Percentiles rank a stretch among this genome's conserved stretches.
phyloP scores from a whole-genome alignment of 2,888 invertebrate genomes.

The Heliconius sara region DNA sequence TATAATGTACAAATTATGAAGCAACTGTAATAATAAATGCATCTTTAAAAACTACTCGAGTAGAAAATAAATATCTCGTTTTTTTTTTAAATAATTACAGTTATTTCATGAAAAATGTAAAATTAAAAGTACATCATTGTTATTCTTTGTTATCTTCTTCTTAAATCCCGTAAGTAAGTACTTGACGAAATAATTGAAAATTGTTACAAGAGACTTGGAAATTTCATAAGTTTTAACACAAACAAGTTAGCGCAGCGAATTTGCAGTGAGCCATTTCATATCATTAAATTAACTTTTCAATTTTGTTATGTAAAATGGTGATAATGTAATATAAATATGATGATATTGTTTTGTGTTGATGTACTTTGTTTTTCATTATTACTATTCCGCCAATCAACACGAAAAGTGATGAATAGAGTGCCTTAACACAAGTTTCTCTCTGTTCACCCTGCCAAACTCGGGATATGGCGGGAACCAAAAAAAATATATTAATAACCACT shows the following conservation, averaged over 20 bases:
- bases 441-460: background rate
- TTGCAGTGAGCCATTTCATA: constrained; percentile 31
- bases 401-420: background rate
- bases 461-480: no score
- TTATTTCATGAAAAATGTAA: constrained; percentile 11
- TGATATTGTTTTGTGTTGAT: background rate
- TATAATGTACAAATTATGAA: no score
- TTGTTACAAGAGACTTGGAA: constrained; percentile 39
- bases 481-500: no score
- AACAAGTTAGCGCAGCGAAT: constrained; percentile 29
- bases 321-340: background rate
- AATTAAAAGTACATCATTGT: no score
- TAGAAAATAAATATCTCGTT: no score
- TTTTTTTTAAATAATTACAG: no score
- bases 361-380: background rate
- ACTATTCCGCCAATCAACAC: no score
- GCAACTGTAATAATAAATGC: no score
- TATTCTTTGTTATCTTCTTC: constrained; percentile 22
- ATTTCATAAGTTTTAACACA: constrained; percentile 28
- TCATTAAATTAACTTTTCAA: constrained; percentile 20
- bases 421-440: background rate
- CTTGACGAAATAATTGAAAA: constrained; percentile 39
- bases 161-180: constrained; percentile 33
- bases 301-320: constrained; percentile 18
- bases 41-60: no score